Percentiles rank a stretch among this genome's conserved stretches.
Conservation (phyloP, 2,888 invertebrate species). For the Cyrtodaria siliqua region DNA sequence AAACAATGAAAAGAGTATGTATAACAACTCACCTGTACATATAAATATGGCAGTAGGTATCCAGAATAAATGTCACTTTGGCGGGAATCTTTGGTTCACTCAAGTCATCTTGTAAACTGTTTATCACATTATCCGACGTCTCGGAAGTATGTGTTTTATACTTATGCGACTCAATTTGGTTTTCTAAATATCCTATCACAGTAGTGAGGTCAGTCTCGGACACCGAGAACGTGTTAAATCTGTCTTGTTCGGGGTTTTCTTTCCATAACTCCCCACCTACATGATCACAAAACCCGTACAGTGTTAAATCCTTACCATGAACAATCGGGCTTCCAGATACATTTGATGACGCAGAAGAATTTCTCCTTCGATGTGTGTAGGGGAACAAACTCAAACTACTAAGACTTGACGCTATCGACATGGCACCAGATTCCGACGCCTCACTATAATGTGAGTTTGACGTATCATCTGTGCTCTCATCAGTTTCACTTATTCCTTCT, state of each 20-base stretch:
- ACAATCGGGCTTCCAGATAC: conserved; percentile 29
- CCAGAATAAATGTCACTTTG: conserved; percentile 80
- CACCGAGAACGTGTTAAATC: conserved; percentile 80
- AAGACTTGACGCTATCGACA: conserved; percentile 59
- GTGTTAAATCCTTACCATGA: conserved; percentile 27
- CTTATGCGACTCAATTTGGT: conserved; percentile 71
- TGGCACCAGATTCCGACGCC: conserved; percentile 50
- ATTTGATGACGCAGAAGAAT: conserved; percentile 50
- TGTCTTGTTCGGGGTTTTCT: conserved; percentile 80
- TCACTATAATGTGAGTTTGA: conserved; percentile 65
- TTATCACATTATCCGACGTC: conserved; percentile 65
- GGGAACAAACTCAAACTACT: conserved; percentile 60
- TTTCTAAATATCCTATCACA: conserved; percentile 80
- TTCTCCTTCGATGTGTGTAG: conserved; percentile 41
- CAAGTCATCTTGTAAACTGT: conserved; percentile 61
- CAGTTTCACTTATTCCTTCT: conserved; percentile 54
- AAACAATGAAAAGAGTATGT: no score
- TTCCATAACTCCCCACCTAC: conserved; percentile 76
- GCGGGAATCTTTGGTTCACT: conserved; percentile 69
- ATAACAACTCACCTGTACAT: conserved; percentile 79
- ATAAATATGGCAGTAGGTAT: conserved; percentile 82
- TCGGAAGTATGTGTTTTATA: conserved; percentile 43
- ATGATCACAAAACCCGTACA: conserved; percentile 60
- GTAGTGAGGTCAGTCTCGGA: conserved; percentile 80
- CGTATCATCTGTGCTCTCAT: conserved; percentile 55